Percentiles rank a stretch among this genome's conserved stretches.
Conservation (phyloP, 2,113 vertebrate species). For the Conger conger region DNA sequence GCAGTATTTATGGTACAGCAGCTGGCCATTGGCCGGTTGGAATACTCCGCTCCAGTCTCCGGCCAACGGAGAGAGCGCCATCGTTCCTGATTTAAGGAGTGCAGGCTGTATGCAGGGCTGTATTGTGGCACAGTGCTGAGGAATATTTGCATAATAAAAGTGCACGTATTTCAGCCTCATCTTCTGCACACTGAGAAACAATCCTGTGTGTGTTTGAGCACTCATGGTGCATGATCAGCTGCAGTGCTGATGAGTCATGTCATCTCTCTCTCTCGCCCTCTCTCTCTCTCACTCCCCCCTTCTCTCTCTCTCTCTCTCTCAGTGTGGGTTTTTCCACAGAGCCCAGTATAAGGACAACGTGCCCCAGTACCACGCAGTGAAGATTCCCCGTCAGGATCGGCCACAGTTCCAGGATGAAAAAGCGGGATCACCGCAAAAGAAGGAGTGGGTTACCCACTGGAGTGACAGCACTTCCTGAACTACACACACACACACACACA, state of each 20-base stretch:
- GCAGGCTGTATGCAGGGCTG: no score
- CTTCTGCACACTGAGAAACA: neutral
- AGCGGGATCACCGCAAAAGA: slow-evolving; percentile 75
- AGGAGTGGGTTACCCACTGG: slow-evolving; percentile 81
- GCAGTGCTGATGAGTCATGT: neutral
- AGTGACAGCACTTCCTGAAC: slow-evolving; percentile 65
- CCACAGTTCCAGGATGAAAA: slow-evolving; percentile 82
- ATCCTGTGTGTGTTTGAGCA: neutral
- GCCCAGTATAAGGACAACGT: slow-evolving; percentile 75
- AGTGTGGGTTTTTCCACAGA: slow-evolving; percentile 91
- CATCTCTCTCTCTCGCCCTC: slow-evolving; percentile 5
- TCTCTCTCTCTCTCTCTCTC: neutral
- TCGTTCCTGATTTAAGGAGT: neutral
- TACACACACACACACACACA: neutral
- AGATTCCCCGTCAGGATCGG: slow-evolving; percentile 83
- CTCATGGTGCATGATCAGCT: neutral
- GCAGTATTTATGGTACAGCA: no score
- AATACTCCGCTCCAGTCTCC: no score
- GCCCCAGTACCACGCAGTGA: slow-evolving; percentile 88
- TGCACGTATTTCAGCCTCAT: neutral
- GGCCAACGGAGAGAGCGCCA: neutral
- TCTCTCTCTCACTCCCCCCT: neutral
- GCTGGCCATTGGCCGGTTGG: no score
- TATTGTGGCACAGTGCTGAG: neutral
- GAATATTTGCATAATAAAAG: neutral